These are phyloP conservation scores for Lasioglossum pauxillum DNA, from an alignment of 2,888 invertebrate genomes.

Conservation along the genomic window DNA sequence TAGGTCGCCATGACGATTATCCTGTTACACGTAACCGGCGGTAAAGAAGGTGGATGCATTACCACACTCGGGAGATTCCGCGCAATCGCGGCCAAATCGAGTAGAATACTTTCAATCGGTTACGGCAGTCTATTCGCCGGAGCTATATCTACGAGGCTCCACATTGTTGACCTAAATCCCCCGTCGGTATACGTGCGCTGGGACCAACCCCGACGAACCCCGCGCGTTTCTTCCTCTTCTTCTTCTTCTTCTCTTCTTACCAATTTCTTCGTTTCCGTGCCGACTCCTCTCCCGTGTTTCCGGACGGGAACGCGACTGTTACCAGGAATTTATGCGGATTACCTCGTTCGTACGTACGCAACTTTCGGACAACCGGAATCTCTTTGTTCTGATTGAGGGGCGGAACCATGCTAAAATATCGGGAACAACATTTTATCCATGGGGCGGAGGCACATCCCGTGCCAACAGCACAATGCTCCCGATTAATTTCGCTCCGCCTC, in stretches of 20 bases:
- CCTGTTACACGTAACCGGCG: conserved; percentile 61
- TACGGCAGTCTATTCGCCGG: conserved; percentile 50
- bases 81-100: conserved; percentile 69
- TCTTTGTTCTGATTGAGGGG: conserved; percentile 24
- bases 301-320: conserved; percentile 37
- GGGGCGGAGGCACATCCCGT: background rate
- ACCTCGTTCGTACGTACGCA: conserved; percentile 23
- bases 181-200: conserved; percentile 37
- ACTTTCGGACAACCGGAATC: conserved; percentile 7
- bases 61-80: conserved; percentile 63
- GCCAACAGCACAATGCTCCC: background rate
- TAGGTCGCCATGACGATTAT: conserved; percentile 68
- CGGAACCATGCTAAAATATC: conserved; percentile 4
- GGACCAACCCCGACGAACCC: conserved; percentile 13
- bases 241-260: conserved; percentile 20
- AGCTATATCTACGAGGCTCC: conserved; percentile 61
- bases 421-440: background rate
- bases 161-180: conserved; percentile 66
- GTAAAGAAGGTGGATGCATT: conserved; percentile 62
- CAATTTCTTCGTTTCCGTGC: conserved; percentile 49
- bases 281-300: background rate
- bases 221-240: background rate
- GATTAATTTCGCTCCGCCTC: background rate
- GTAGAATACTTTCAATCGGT: conserved; percentile 71
- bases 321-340: conserved; percentile 49